phyloP scores from a whole-genome alignment of 2,113 vertebrate genomes.

The Leptobrachium ailaonicum region DNA sequence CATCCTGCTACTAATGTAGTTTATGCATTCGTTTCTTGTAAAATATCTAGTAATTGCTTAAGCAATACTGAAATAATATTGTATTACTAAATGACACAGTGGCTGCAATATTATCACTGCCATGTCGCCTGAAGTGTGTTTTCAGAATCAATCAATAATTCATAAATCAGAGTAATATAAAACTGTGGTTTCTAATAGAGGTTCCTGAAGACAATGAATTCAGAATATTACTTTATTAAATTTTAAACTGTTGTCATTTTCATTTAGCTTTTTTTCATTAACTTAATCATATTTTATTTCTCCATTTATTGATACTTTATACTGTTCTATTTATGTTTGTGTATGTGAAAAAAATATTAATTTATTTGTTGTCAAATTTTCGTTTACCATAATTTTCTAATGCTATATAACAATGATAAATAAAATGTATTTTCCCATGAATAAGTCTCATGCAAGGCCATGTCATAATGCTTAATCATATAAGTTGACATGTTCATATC shows the following conservation, averaged over 20 bases:
- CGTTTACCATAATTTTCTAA: too few relatives aligned
- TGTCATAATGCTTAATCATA: too few relatives aligned
- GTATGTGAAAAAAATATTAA: too few relatives aligned
- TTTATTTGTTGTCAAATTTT: too few relatives aligned
- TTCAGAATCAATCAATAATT: conserved; percentile 2
- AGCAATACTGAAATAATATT: not conserved
- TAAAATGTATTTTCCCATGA: too few relatives aligned
- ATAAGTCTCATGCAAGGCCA: too few relatives aligned
- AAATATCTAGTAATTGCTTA: not conserved
- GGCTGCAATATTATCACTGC: not conserved
- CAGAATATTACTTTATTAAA: not conserved
- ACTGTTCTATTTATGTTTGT: too few relatives aligned
- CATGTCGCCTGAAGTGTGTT: not conserved
- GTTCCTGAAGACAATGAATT: not conserved
- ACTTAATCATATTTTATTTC: not conserved
- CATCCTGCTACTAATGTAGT: not conserved
- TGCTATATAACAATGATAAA: too few relatives aligned
- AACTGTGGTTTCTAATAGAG: not conserved
- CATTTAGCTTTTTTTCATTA: not conserved
- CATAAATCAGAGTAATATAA: conserved; percentile 1
- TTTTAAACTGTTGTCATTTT: conserved; percentile 1
- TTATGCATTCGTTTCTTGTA: not conserved
- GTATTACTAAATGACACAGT: not conserved
- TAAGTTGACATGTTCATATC: too few relatives aligned
- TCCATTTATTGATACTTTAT: not conserved